Conservation (phyloP, 1,140 invertebrate genomes). For the Batillaria attramentaria region DNA sequence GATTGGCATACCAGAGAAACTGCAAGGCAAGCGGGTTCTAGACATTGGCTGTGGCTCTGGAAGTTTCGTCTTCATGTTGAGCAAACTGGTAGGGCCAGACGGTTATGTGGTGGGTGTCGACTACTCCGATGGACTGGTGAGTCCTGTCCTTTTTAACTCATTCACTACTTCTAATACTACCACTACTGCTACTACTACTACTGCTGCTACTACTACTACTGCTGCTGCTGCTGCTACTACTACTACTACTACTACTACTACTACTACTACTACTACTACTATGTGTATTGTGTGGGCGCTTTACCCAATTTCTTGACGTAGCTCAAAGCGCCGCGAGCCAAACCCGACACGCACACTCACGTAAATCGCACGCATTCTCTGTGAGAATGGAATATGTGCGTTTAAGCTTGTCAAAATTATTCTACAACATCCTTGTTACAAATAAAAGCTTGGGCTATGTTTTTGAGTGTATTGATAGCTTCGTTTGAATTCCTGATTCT, state of each 20-base stretch:
- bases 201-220: neutral
- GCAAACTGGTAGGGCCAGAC: constrained; percentile 29
- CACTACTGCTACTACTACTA: no score
- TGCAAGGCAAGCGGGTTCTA: constrained; percentile 19
- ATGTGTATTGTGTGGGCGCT: no score
- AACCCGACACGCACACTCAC: no score
- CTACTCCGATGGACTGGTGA: constrained; percentile 47
- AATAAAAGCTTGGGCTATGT: no score
- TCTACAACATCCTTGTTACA: no score
- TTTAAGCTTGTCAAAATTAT: no score
- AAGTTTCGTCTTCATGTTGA: constrained; percentile 29
- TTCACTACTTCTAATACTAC: neutral
- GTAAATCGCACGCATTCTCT: neutral
- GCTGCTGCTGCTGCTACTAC: neutral
- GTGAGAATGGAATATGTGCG: neutral
- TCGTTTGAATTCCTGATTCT: no score
- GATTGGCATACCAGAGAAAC: constrained; percentile 19
- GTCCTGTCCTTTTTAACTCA: neutral
- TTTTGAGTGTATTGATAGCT: no score
- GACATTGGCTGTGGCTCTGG: constrained; percentile 37
- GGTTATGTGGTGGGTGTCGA: constrained; percentile 52
- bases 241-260: neutral
- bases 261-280: no score
- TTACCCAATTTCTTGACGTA: no score
- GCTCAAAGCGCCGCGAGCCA: no score